These are phyloP conservation scores for Myripristis jacobus DNA, from an alignment of 2,797 vertebrate species.

Conservation along the genomic window DNA sequence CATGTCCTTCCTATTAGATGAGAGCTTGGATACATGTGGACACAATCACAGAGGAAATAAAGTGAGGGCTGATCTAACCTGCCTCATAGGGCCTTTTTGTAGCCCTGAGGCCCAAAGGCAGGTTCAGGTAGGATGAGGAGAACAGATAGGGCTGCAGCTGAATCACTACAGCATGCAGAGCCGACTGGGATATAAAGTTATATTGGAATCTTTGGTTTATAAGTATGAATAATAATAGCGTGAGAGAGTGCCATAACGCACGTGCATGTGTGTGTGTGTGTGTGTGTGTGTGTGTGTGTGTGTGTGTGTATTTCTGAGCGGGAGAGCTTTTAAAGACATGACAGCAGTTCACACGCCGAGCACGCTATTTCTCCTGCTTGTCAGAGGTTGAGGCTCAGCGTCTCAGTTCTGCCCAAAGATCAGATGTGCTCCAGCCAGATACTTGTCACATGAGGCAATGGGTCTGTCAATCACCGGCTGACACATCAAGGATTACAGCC, in stretches of 20 bases:
- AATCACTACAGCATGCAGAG: slow-evolving; percentile 56
- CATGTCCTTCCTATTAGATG: slow-evolving; percentile 36
- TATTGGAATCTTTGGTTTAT: slow-evolving; percentile 48
- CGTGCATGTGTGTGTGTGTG: neutral
- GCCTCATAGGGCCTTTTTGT: slow-evolving; percentile 29
- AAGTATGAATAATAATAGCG: slow-evolving; percentile 33
- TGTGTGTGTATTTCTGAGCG: too few species aligned
- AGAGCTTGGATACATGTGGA: slow-evolving; percentile 29
- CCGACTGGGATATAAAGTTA: slow-evolving; percentile 33
- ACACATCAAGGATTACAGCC: slow-evolving; percentile 57
- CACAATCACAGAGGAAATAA: slow-evolving; percentile 46
- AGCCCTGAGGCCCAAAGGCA: slow-evolving; percentile 43
- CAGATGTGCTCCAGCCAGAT: slow-evolving; percentile 60
- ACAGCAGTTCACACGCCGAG: slow-evolving; percentile 37
- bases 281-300: neutral
- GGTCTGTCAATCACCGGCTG: slow-evolving; percentile 66
- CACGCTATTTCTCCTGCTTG: slow-evolving; percentile 47
- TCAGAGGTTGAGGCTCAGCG: slow-evolving; percentile 51
- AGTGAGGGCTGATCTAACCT: slow-evolving; percentile 30
- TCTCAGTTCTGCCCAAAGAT: slow-evolving; percentile 59
- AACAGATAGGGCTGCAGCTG: slow-evolving; percentile 37
- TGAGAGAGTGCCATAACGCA: neutral
- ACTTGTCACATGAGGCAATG: slow-evolving; percentile 67
- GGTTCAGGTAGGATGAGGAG: slow-evolving; percentile 39
- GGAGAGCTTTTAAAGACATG: slow-evolving; percentile 25